Evolutionary conservation across 1,140 invertebrate genomes (phyloP).

Genomic region (Plectus sambesii): DNA sequence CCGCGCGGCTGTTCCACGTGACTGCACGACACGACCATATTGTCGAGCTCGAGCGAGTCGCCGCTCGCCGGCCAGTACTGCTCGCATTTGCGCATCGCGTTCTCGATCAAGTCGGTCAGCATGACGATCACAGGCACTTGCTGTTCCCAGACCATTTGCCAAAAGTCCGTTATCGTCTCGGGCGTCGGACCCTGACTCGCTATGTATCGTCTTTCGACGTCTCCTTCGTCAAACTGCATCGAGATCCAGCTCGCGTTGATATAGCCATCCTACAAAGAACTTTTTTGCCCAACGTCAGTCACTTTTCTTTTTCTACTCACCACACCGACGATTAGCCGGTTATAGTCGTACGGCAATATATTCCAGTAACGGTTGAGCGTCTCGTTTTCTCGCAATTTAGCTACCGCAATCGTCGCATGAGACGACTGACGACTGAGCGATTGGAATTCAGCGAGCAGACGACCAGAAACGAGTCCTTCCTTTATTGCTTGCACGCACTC

Average conservation of each 20-base stretch:
- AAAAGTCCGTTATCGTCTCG: constrained; percentile 29
- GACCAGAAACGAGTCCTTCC: no score
- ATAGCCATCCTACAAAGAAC: neutral
- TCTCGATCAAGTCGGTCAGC: constrained; percentile 33
- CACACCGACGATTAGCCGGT: neutral
- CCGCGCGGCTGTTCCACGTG: no score
- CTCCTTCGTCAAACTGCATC: neutral
- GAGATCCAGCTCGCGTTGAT: neutral
- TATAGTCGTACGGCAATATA: neutral
- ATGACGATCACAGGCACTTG: constrained; percentile 27
- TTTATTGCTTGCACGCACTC: no score
- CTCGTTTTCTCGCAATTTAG: neutral
- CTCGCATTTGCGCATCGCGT: constrained; percentile 29
- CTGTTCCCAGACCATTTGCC: constrained; percentile 38
- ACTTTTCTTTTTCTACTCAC: no score
- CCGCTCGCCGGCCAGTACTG: neutral
- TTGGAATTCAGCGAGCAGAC: no score
- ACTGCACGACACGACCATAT: no score
- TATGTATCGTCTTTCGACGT: constrained; percentile 23
- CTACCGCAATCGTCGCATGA: neutral
- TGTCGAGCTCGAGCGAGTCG: no score
- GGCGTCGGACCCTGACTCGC: constrained; percentile 30
- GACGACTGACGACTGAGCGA: neutral
- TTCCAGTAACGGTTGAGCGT: neutral
- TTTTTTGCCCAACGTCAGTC: no score